Evolutionary conservation across 2,113 vertebrate species (phyloP).

Genomic region (Struthidea cinerea): DNA sequence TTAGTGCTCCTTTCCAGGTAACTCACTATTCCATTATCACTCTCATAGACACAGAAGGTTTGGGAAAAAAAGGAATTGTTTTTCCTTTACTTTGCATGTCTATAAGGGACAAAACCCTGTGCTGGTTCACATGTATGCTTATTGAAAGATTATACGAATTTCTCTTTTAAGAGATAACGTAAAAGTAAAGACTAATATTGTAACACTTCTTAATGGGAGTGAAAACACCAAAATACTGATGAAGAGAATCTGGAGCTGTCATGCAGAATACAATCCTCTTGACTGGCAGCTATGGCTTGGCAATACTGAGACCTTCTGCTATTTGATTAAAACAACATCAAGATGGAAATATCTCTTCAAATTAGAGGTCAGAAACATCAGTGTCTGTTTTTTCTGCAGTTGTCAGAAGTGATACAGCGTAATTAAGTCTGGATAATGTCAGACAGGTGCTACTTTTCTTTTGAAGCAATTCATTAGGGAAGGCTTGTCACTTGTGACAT

Average conservation of each 20-base stretch:
- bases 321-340: constrained; percentile 40
- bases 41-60: neutral
- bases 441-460: constrained; percentile 40
- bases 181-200: neutral
- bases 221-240: neutral
- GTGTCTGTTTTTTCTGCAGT: constrained; percentile 1
- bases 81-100: neutral
- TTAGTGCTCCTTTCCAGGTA: neutral
- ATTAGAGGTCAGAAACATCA: constrained; percentile 37
- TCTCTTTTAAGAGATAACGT: neutral
- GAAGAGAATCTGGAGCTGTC: neutral
- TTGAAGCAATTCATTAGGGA: constrained; percentile 31
- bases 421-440: constrained; percentile 41
- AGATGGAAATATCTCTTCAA: constrained; percentile 6
- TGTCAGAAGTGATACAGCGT: constrained; percentile 23
- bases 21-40: neutral
- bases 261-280: neutral
- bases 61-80: neutral
- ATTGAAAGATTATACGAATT: neutral
- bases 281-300: neutral
- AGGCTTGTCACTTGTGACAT: constrained; percentile 14
- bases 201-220: neutral
- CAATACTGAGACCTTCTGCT: neutral
- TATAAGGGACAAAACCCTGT: neutral
- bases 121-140: neutral